These are phyloP conservation scores for Halcyon chelicuti DNA, from an alignment of 2,797 vertebrate genomes.

Conservation along the genomic window DNA sequence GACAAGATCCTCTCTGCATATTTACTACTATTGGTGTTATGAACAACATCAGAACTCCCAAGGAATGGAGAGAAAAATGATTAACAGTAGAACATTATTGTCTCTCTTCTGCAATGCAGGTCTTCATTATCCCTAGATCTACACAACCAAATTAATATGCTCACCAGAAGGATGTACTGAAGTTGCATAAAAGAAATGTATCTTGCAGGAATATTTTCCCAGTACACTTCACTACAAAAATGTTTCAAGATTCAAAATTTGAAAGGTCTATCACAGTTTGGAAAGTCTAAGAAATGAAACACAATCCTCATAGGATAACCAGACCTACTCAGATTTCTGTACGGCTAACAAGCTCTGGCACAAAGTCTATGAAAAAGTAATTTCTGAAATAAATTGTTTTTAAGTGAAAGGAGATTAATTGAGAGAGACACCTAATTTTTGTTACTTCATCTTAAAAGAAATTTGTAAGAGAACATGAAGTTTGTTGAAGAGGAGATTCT, in stretches of 20 bases:
- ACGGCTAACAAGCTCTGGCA: neutral
- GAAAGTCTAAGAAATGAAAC: neutral
- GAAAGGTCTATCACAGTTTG: neutral
- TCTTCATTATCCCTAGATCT: neutral
- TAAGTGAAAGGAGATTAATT: neutral
- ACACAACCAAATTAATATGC: neutral
- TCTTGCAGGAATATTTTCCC: neutral
- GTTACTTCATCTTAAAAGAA: neutral
- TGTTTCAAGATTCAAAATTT: neutral
- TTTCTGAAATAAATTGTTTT: neutral
- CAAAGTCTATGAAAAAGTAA: neutral
- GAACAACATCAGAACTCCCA: neutral
- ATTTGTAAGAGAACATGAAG: neutral
- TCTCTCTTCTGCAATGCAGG: neutral
- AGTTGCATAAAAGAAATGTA: neutral
- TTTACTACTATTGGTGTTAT: neutral
- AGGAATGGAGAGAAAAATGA: neutral
- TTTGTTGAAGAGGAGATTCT: neutral
- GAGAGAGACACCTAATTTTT: neutral
- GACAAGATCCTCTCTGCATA: neutral
- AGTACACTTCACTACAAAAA: neutral
- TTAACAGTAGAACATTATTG: neutral
- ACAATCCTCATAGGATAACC: neutral
- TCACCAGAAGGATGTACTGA: neutral
- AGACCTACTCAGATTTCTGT: neutral